A percentile compares a stretch with the other conserved stretches of the same genome.
Evolutionary conservation across 1,140 invertebrate genomes (phyloP).

Genomic region (Neoseiulus cucumeris): DNA sequence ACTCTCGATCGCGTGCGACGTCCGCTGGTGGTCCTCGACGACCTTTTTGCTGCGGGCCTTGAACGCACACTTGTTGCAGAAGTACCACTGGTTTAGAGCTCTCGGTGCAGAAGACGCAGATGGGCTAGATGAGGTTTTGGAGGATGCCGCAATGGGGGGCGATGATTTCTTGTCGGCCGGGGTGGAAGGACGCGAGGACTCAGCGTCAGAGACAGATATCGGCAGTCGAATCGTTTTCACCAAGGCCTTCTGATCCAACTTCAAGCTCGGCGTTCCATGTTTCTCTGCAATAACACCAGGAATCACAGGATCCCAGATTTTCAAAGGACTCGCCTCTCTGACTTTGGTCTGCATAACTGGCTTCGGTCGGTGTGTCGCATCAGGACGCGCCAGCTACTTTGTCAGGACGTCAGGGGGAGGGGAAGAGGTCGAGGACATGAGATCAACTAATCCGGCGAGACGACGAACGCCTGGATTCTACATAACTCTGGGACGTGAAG

Average conservation of each 20-base stretch:
- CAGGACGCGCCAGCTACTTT: too few species aligned
- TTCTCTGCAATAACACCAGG: background rate
- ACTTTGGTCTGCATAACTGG: too few species aligned
- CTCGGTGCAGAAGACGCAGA: background rate
- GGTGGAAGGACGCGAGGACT: background rate
- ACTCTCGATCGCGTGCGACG: background rate
- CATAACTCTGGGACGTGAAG: too few species aligned
- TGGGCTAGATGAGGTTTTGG: background rate
- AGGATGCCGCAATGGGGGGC: background rate
- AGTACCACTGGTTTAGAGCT: background rate
- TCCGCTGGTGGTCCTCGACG: conserved; percentile 5
- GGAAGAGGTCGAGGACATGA: too few species aligned
- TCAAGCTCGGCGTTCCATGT: conserved; percentile 8
- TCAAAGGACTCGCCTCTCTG: too few species aligned
- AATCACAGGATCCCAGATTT: too few species aligned
- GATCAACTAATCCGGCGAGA: too few species aligned
- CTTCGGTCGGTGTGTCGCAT: too few species aligned
- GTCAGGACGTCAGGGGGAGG: too few species aligned
- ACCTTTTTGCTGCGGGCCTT: conserved; percentile 6
- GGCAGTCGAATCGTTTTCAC: conserved; percentile 1
- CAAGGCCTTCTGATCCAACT: conserved; percentile 17
- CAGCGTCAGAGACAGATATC: conserved; percentile 7
- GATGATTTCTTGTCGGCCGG: background rate
- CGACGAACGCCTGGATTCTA: too few species aligned
- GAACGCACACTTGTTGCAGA: background rate